Base-by-base conservation (phyloP, 2,113 vertebrate genomes). In the Myrmecobius fasciatus region DNA sequence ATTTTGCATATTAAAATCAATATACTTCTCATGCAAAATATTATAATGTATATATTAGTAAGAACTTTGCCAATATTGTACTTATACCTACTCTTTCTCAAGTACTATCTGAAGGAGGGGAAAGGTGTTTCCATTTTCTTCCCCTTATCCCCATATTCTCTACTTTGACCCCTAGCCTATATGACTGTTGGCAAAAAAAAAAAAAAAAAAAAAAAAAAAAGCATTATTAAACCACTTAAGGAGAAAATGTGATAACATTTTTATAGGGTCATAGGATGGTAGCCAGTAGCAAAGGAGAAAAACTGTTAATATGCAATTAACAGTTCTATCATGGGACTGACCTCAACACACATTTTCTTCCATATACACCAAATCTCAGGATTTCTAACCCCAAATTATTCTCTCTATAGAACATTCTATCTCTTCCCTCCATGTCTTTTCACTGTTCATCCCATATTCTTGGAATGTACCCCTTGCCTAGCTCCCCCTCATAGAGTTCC, bases 131-230 rank as follows among this genome's bases (percentile, higher is more conserved):
- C 46, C 93, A 48, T 25, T 93, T 94, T 92, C 91, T 93, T 53
- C 47, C 46, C 52, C 43, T n/a, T 1, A 89, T 53, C 52, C 47
- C 56, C 91, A 48, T 25, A 92, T 92, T 91, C 92, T 93, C 89
- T 52, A 46, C 48, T 25, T 91, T 95, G 89, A 92, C 67, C 89
- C 24, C 53, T 43, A n/a, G 53, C 93, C 75, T 49, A n/a, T 46
- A 10, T 89, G 75, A 48, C 48, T 92, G 1, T 48, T 95, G 96
- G 92, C 95, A 96, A 75, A 91, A n/a, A n/a, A n/a, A n/a, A n/a
- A n/a, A n/a, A n/a, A n/a, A n/a, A n/a, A n/a, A n/a, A n/a, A n/a
- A n/a, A n/a, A n/a, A n/a, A n/a, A n/a, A n/a, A 75, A 22, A 48
- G 3, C 53, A 31, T 8, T 31, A 36, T 93, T 90, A 52, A 53